These are phyloP conservation scores for Pedicia rivosa DNA, from an alignment of 2,888 invertebrate genomes.

Conservation along the genomic window DNA sequence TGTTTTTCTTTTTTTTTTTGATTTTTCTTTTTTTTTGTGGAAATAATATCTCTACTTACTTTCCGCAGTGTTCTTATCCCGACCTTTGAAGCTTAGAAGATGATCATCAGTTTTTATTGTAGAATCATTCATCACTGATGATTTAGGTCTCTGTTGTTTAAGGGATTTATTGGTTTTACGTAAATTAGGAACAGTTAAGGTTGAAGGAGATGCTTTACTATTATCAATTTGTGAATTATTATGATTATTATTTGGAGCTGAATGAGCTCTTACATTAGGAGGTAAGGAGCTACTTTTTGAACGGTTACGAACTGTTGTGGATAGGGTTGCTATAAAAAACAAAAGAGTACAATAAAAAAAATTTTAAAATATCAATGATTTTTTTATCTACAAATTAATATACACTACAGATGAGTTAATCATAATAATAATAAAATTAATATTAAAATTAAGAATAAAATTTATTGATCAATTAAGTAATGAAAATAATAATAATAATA, in stretches of 20 bases:
- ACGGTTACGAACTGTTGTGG: constrained; percentile 56
- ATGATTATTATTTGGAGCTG: constrained; percentile 23
- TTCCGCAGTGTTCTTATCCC: constrained; percentile 29
- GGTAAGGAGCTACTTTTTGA: constrained; percentile 46
- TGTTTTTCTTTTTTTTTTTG: not conserved
- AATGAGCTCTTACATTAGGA: constrained; percentile 29
- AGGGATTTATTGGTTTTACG: constrained; percentile 18
- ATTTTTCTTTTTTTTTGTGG: not conserved
- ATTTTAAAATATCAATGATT: constrained; percentile 1
- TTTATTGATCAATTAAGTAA: not conserved
- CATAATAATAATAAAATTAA: constrained; percentile 2
- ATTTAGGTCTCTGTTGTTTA: constrained; percentile 18
- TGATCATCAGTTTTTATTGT: constrained; percentile 9
- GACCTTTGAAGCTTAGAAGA: constrained; percentile 24
- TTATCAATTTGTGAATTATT: constrained; percentile 22
- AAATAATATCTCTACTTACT: constrained; percentile 22
- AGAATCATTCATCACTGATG: constrained; percentile 16
- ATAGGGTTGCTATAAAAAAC: constrained; percentile 53
- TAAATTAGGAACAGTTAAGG: constrained; percentile 12
- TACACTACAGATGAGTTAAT: not conserved
- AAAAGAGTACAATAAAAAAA: constrained; percentile 21
- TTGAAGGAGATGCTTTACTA: constrained; percentile 18
- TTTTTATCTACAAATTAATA: not conserved
- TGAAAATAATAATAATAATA: too few species aligned
- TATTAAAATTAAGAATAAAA: constrained; percentile 1